Evolutionary conservation across 1,140 invertebrate species (phyloP), one percentile per base, ranked within the genome.

Genomic region (Melipona quadrifasciata): DNA sequence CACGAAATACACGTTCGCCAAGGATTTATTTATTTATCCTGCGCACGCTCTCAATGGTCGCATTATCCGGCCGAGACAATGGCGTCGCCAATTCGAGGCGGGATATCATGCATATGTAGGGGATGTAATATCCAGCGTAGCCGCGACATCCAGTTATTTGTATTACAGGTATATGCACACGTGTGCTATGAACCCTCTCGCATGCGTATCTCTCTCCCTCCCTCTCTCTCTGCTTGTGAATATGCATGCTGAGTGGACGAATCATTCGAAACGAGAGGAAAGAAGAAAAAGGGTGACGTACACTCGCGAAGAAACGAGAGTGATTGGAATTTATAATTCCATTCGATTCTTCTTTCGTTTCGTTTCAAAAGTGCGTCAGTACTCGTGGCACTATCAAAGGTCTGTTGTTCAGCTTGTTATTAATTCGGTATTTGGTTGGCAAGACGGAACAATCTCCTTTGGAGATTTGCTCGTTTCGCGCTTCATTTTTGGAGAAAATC

Each of bases 21-120:
- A 55, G 61, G 64, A 79, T 79, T 68, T 79, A 82, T 76, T 76
- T 82, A 65, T 76, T 75, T 82, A 82, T 27, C 61, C n/a, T n/a
- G 73, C 14, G 10, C n/a, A 1, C 47, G 31, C 19, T 39, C 24
- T 34, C 31, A 75, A 74, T 24, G 19, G 47, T 12, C 51, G n/a
- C n/a, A 76, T 76, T 82, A 76, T 76, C 31, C 51, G n/a, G 17
- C n/a, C 21, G 24, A 57, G 57, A 82, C 80, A 82, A 82, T 68
- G 27, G 72, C 17, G 16, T 19, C 39, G 51, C 39, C 27, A 24
- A 12, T 21, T 27, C 34, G n/a, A 16, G 47, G 11, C 1, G 2
- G 47, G 12, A 27, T 39, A 57, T 39, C 6, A 16, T 39, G 17
- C 61, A 34, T 55, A 53, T 55, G 65, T 27, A 70, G 27, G 16